phyloP scores from a whole-genome alignment of 2,113 vertebrate genomes.

The Peromyscus polionotus region DNA sequence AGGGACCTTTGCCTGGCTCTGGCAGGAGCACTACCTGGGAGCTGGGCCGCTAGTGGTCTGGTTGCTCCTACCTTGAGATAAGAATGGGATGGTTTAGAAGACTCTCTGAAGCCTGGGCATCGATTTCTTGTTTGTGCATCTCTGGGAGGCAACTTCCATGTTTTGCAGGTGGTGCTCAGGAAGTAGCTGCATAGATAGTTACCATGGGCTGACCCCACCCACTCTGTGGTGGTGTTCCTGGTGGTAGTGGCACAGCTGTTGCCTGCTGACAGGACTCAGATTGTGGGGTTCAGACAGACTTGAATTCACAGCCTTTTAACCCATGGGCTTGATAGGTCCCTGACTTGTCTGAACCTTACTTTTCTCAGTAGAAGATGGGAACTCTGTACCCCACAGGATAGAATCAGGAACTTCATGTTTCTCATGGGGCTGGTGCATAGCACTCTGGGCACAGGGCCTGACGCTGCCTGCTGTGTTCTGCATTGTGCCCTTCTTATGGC shows the following conservation, averaged over 20 bases:
- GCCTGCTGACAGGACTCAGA: neutral
- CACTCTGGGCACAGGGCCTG: neutral
- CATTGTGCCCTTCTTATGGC: rapidly evolving
- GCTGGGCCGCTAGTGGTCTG: neutral
- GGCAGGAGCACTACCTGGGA: neutral
- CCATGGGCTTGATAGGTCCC: neutral
- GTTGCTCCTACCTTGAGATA: neutral
- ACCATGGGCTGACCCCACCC: neutral
- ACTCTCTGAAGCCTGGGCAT: neutral
- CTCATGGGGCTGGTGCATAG: neutral
- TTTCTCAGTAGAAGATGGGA: neutral
- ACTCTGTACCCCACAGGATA: neutral
- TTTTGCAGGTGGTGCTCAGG: neutral
- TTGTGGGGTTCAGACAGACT: neutral
- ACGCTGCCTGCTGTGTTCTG: neutral
- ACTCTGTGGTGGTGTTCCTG: rapidly evolving
- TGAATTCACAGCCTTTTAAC: neutral
- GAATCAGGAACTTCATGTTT: rapidly evolving
- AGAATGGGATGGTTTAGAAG: rapidly evolving
- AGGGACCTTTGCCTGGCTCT: neutral
- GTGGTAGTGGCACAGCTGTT: neutral
- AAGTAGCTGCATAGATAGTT: neutral
- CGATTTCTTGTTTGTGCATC: neutral
- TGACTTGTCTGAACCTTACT: neutral
- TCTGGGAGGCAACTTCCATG: neutral